These are phyloP conservation scores for Platycheirus albimanus DNA, from an alignment of 2,888 invertebrate species.

Conservation along the genomic window DNA sequence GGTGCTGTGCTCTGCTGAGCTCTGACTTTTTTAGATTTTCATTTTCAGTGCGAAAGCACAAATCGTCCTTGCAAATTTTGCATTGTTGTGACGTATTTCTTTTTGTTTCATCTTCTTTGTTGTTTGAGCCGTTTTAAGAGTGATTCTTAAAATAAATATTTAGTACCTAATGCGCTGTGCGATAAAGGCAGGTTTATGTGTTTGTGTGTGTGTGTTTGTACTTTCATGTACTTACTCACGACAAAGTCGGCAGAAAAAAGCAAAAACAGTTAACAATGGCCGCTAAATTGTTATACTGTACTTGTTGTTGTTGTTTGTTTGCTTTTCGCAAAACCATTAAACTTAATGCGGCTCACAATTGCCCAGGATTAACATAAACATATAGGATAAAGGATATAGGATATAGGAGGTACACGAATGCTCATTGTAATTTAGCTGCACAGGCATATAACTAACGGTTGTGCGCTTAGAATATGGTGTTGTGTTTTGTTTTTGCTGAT, in stretches of 20 bases:
- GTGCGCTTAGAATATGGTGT: slow-evolving; percentile 14
- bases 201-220: too few relatives aligned
- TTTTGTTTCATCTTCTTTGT: background rate
- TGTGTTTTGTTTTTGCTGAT: slow-evolving; percentile 4
- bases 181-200: background rate
- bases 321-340: slow-evolving; percentile 37
- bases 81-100: slow-evolving; percentile 6
- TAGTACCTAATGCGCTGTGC: slow-evolving; percentile 25
- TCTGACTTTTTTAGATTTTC: background rate
- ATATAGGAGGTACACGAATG: slow-evolving; percentile 22
- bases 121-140: slow-evolving; percentile 13
- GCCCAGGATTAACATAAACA: slow-evolving; percentile 30
- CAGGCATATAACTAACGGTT: slow-evolving; percentile 14
- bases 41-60: slow-evolving; percentile 18
- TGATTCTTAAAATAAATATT: slow-evolving; percentile 28
- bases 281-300: slow-evolving; percentile 28
- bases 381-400: too few relatives aligned
- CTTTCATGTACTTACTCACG: too few relatives aligned
- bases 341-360: slow-evolving; percentile 37
- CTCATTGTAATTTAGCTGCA: slow-evolving; percentile 39
- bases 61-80: slow-evolving; percentile 17
- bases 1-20: too few relatives aligned
- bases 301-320: slow-evolving; percentile 10
- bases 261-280: slow-evolving; percentile 24
- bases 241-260: too few relatives aligned